Evolutionary conservation across 2,888 invertebrate species (phyloP).

Genomic region (Scaptomyza parva): DNA sequence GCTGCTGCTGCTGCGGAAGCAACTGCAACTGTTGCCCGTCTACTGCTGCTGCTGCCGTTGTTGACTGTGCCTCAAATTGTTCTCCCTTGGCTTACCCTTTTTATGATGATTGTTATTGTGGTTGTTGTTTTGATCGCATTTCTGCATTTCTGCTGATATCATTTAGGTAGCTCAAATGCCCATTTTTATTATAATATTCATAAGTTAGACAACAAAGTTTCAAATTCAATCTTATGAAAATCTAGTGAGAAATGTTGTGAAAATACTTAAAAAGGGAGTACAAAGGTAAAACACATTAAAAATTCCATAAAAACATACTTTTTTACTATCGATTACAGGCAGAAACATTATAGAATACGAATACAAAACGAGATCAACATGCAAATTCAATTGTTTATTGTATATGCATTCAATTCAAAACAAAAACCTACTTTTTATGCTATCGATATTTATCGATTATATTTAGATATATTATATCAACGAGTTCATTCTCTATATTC

Average conservation of each 20-base stretch:
- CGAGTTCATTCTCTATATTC: conserved; percentile 1
- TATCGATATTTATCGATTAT: no score
- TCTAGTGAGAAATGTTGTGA: no score
- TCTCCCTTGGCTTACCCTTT: conserved; percentile 34
- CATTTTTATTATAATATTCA: conserved; percentile 35
- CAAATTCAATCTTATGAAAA: conserved; percentile 11
- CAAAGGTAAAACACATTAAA: no score
- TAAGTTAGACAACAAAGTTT: neutral
- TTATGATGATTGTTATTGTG: conserved; percentile 26
- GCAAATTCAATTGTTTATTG: no score
- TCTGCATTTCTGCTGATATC: conserved; percentile 41
- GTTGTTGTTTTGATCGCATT: conserved; percentile 47
- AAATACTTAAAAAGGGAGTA: no score
- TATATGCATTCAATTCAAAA: no score
- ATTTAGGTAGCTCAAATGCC: conserved; percentile 42
- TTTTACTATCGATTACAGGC: no score
- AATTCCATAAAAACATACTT: no score
- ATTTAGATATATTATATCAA: no score
- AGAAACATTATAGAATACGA: no score
- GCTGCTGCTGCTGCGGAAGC: conserved; percentile 60
- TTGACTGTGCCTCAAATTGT: conserved; percentile 27
- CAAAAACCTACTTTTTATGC: no score
- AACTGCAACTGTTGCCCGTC: conserved; percentile 63
- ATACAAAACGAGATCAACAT: no score
- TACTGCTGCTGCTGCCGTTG: conserved; percentile 38